A percentile compares a stretch with the other conserved stretches of the same genome.
These are phyloP conservation scores for Antitype chi DNA, from an alignment of 2,888 invertebrate genomes.

Conservation along the genomic window DNA sequence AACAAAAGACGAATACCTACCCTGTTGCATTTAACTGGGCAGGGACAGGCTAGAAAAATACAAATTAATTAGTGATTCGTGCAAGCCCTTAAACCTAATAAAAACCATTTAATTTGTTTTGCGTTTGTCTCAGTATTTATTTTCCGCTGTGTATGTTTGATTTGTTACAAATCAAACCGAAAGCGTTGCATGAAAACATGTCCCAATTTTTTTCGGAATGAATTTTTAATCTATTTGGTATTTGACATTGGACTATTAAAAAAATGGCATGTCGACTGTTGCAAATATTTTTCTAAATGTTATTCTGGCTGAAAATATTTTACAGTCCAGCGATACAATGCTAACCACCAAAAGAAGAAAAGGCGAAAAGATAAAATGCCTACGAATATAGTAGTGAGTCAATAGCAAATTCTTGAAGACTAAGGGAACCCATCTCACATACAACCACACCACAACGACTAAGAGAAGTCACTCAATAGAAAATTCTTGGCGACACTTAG, in stretches of 20 bases:
- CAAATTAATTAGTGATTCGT: neutral
- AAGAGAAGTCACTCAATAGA: no score
- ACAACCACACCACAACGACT: neutral
- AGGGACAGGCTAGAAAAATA: neutral
- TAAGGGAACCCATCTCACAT: neutral
- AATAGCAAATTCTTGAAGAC: neutral
- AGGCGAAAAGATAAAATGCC: no score
- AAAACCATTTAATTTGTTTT: constrained; percentile 1
- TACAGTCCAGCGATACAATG: neutral
- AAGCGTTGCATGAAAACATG: constrained; percentile 18
- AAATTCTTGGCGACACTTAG: no score
- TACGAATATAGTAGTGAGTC: neutral
- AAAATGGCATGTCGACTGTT: constrained; percentile 1
- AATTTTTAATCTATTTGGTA: constrained; percentile 17
- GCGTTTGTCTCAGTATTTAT: constrained; percentile 21
- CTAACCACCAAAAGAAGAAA: neutral
- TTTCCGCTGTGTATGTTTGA: constrained; percentile 33
- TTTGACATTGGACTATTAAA: constrained; percentile 10
- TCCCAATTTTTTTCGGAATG: constrained; percentile 13
- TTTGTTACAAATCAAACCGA: constrained; percentile 31
- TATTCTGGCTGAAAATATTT: neutral
- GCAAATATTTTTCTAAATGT: neutral
- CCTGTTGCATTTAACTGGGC: neutral
- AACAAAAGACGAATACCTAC: neutral
- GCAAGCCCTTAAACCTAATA: constrained; percentile 27